phyloP scores from a whole-genome alignment of 2,888 invertebrate species.

The Acanthoscelides obtectus region DNA sequence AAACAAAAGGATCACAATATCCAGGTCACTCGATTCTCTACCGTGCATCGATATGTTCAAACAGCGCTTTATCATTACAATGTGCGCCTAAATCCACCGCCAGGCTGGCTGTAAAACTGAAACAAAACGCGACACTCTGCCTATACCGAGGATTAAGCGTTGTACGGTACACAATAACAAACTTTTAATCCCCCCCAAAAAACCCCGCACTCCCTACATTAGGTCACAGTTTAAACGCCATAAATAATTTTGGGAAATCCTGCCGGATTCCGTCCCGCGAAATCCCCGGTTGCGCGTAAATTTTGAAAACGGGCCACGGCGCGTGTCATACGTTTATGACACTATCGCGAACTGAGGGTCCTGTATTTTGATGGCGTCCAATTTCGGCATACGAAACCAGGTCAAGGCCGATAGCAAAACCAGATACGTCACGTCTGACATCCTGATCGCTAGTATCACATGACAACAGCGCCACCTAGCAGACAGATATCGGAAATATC shows the following conservation, averaged over 20 bases:
- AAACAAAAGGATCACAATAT: no score
- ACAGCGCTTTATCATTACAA: neutral
- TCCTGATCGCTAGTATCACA: no score
- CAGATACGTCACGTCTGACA: no score
- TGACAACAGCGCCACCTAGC: no score
- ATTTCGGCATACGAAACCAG: no score
- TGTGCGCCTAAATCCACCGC: neutral
- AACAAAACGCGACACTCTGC: neutral
- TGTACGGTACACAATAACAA: neutral
- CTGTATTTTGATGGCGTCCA: no score
- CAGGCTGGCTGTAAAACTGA: neutral
- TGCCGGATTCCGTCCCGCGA: neutral
- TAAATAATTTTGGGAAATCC: neutral
- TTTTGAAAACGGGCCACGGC: neutral
- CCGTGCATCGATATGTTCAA: constrained; percentile 7
- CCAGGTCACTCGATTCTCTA: no score
- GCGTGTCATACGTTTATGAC: no score
- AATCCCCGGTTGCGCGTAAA: neutral
- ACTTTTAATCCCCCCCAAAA: neutral
- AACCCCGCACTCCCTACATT: neutral
- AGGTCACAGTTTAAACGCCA: neutral
- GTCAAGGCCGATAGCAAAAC: no score
- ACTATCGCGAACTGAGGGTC: no score
- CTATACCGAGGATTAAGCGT: neutral
- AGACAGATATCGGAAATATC: no score